These are phyloP conservation scores for Formica aserva DNA, from an alignment of 2,888 invertebrate species.

Conservation along the genomic window DNA sequence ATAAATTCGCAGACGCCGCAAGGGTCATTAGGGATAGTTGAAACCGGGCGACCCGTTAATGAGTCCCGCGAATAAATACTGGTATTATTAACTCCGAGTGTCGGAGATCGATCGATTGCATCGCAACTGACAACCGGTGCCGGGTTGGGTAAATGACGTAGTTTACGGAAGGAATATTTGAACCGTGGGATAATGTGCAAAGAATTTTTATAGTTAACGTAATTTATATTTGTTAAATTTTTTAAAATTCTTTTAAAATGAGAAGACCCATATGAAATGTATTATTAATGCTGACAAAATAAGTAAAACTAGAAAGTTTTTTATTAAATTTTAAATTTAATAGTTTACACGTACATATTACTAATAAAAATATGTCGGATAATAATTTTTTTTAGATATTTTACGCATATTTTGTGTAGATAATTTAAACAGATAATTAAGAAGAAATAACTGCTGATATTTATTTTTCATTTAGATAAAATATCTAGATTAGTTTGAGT, in stretches of 20 bases:
- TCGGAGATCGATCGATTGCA: slow-evolving; percentile 43
- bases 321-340: neutral
- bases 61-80: slow-evolving; percentile 37
- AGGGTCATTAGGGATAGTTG: slow-evolving; percentile 31
- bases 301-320: neutral
- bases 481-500: neutral
- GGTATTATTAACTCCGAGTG: slow-evolving; percentile 51
- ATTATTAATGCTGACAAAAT: neutral
- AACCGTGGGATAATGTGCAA: neutral
- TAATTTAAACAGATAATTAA: neutral
- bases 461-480: neutral
- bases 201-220: neutral
- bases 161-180: neutral
- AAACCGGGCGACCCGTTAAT: slow-evolving; percentile 32
- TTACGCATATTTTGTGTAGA: too few relatives aligned
- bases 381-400: too few relatives aligned
- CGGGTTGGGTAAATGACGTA: neutral
- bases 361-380: too few relatives aligned
- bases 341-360: neutral
- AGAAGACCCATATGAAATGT: neutral
- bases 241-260: neutral
- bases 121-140: slow-evolving; percentile 13
- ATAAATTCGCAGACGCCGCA: slow-evolving; percentile 48
- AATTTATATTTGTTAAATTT: neutral
- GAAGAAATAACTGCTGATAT: neutral